These are phyloP conservation scores for Odontomachus brunneus DNA, from an alignment of 1,140 invertebrate genomes.

Conservation along the genomic window DNA sequence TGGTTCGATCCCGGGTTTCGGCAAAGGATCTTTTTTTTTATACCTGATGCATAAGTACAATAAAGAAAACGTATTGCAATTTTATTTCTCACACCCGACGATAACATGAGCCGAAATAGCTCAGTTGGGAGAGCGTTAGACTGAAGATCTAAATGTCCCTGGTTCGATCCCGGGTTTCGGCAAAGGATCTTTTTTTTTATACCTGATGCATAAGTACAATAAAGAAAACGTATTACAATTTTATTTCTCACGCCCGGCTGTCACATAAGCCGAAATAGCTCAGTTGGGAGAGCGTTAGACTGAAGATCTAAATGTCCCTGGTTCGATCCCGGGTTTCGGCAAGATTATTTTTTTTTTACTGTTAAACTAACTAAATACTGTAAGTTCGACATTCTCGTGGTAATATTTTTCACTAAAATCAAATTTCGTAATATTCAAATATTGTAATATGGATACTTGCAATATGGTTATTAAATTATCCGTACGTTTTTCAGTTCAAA, in stretches of 20 bases:
- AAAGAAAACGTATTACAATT: too few species aligned
- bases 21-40: not conserved
- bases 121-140: constrained; percentile 42
- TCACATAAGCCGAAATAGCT: constrained; percentile 75
- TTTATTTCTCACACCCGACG: not conserved
- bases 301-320: constrained; percentile 79
- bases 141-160: constrained; percentile 34
- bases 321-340: constrained; percentile 80
- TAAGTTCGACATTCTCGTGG: too few species aligned
- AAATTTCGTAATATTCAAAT: too few species aligned
- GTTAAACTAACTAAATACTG: too few species aligned
- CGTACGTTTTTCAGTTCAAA: too few species aligned
- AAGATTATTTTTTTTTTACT: constrained; percentile 68
- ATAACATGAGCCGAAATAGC: constrained; percentile 69
- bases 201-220: not conserved
- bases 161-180: constrained; percentile 53
- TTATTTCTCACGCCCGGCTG: too few species aligned
- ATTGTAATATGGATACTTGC: too few species aligned
- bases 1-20: constrained; percentile 52
- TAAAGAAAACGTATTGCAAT: not conserved
- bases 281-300: constrained; percentile 79
- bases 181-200: not conserved
- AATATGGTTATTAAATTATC: too few species aligned
- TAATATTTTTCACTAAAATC: too few species aligned
- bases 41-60: not conserved